These are phyloP conservation scores for Cabera pusaria DNA, from an alignment of 2,888 invertebrate genomes.

Conservation along the genomic window DNA sequence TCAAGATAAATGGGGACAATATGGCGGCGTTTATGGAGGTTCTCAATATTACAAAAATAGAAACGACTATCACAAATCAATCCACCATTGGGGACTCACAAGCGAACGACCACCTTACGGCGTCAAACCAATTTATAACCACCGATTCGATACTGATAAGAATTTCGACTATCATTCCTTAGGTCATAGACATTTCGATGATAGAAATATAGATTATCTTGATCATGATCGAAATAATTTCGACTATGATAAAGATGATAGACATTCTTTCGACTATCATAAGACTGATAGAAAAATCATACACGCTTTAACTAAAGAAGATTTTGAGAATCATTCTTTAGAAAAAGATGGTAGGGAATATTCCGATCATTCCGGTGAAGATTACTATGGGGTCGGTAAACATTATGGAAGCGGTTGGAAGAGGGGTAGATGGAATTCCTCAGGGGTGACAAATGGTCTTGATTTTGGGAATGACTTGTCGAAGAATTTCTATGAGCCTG, in stretches of 20 bases:
- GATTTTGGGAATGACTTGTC: conserved; percentile 41
- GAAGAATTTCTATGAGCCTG: conserved; percentile 27
- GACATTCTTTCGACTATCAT: conserved; percentile 1
- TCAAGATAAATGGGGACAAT: conserved; percentile 82
- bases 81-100: conserved; percentile 79
- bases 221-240: conserved; percentile 1
- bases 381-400: conserved; percentile 38
- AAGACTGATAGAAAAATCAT: neutral
- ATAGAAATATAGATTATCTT: conserved; percentile 6
- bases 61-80: conserved; percentile 67
- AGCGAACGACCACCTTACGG: conserved; percentile 59
- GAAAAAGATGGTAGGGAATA: conserved; percentile 9
- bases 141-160: conserved; percentile 8
- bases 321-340: conserved; percentile 5
- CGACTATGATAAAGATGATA: conserved; percentile 2
- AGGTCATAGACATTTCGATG: too few species aligned
- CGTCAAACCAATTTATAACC: conserved; percentile 45
- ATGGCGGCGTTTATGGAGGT: conserved; percentile 83
- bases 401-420: conserved; percentile 63
- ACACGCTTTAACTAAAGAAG: neutral
- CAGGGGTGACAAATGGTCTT: conserved; percentile 47
- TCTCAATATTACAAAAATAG: conserved; percentile 65
- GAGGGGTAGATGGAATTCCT: conserved; percentile 59
- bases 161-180: conserved; percentile 4
- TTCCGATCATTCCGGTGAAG: conserved; percentile 9